These are phyloP conservation scores for Zophobas morio DNA, from an alignment of 1,140 invertebrate genomes.

Conservation along the genomic window DNA sequence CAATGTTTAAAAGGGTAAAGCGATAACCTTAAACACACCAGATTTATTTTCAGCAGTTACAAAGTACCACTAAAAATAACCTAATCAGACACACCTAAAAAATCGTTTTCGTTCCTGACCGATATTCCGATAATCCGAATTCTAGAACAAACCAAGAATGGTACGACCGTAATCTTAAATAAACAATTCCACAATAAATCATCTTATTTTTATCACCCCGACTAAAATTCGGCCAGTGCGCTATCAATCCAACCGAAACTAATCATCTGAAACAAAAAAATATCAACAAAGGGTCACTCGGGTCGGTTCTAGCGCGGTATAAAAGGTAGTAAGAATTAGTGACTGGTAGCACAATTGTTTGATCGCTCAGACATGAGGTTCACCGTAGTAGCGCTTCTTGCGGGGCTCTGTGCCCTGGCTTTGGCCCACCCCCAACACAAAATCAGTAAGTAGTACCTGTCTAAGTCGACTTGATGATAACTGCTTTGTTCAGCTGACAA, in stretches of 20 bases:
- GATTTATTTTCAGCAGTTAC: too few species aligned
- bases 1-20: too few species aligned
- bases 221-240: neutral
- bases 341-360: conserved; percentile 11
- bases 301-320: conserved; percentile 4
- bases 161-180: too few species aligned
- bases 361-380: conserved; percentile 19
- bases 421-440: conserved; percentile 9
- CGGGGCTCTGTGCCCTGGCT: conserved; percentile 23
- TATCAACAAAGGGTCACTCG: neutral
- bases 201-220: too few species aligned
- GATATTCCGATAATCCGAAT: too few species aligned
- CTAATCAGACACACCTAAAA: too few species aligned
- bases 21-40: too few species aligned
- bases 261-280: neutral
- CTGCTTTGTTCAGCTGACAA: conserved; percentile 2
- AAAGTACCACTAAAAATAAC: too few species aligned
- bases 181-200: too few species aligned
- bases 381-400: conserved; percentile 20
- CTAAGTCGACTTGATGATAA: conserved; percentile 4
- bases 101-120: too few species aligned
- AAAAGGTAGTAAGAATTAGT: neutral
- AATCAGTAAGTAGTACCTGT: conserved; percentile 23
- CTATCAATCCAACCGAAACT: neutral
- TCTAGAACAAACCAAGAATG: too few species aligned